These are phyloP conservation scores for Litoditis marina DNA, from an alignment of 2,888 invertebrate genomes.

Conservation along the genomic window DNA sequence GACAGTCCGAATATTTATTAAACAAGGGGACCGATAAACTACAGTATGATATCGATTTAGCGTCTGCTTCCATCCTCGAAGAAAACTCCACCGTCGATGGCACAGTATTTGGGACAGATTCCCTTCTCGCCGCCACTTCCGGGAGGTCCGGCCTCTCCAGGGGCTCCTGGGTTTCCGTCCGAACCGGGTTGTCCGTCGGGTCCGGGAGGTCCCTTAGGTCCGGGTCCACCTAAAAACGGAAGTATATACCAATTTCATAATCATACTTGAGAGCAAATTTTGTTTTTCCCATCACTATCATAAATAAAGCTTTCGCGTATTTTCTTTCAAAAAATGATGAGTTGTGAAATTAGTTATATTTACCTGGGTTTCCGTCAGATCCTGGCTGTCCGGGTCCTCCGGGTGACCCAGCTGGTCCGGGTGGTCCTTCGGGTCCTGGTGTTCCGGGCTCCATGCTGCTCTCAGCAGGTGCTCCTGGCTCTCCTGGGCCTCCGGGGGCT, in stretches of 20 bases:
- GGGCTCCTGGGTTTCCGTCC: conserved; percentile 15
- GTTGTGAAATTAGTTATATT: conserved; percentile 36
- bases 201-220: conserved; percentile 23
- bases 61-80: conserved; percentile 7
- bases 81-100: conserved; percentile 6
- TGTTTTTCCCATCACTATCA: conserved; percentile 18
- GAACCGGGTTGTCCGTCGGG: conserved; percentile 22
- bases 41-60: too few species aligned
- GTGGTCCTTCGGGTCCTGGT: conserved; percentile 18
- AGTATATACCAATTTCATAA: conserved; percentile 11
- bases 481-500: conserved; percentile 19
- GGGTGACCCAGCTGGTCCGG: conserved; percentile 21
- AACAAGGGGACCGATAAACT: too few species aligned
- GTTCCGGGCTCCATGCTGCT: conserved; percentile 9
- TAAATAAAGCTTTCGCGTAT: conserved; percentile 24
- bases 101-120: conserved; percentile 8
- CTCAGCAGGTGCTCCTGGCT: conserved; percentile 16
- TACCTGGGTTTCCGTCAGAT: conserved; percentile 34
- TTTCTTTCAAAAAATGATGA: conserved; percentile 31
- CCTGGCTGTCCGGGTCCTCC: conserved; percentile 36
- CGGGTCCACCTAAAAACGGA: not conserved
- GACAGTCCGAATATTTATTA: too few species aligned
- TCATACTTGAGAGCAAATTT: conserved; percentile 17
- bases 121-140: conserved; percentile 18
- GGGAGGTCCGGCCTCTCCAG: conserved; percentile 17